Conservation (phyloP, 2,888 invertebrate species). For the Melolontha melolontha region DNA sequence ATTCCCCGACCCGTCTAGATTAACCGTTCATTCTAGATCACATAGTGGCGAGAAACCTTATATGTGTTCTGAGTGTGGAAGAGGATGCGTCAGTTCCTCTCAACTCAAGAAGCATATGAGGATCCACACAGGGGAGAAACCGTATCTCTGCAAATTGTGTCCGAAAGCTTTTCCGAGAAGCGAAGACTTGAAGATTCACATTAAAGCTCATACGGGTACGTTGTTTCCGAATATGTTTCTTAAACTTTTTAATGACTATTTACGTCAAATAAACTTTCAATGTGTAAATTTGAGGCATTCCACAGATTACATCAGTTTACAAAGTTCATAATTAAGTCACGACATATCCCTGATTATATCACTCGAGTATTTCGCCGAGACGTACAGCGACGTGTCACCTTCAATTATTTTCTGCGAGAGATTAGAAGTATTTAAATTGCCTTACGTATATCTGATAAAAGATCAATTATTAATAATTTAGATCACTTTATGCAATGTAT, state of each 20-base stretch:
- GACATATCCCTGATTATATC: too few species aligned
- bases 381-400: too few species aligned
- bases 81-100: constrained; percentile 63
- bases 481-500: too few species aligned
- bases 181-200: constrained; percentile 62
- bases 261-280: background rate
- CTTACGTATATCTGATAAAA: too few species aligned
- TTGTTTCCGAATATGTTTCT: background rate
- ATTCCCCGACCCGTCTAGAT: constrained; percentile 67
- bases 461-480: too few species aligned
- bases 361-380: too few species aligned
- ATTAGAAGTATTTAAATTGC: too few species aligned
- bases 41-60: constrained; percentile 67
- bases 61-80: constrained; percentile 55
- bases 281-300: background rate
- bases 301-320: too few species aligned
- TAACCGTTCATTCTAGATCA: constrained; percentile 66
- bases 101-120: constrained; percentile 66
- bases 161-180: constrained; percentile 62
- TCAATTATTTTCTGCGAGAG: too few species aligned
- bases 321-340: too few species aligned
- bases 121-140: constrained; percentile 67
- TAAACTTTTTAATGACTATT: background rate
- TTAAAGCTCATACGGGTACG: constrained; percentile 61
- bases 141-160: constrained; percentile 63